A percentile compares a stretch with the other conserved stretches of the same genome.
These are phyloP conservation scores for Argyresthia albistria DNA, from an alignment of 2,888 invertebrate genomes.

Conservation along the genomic window DNA sequence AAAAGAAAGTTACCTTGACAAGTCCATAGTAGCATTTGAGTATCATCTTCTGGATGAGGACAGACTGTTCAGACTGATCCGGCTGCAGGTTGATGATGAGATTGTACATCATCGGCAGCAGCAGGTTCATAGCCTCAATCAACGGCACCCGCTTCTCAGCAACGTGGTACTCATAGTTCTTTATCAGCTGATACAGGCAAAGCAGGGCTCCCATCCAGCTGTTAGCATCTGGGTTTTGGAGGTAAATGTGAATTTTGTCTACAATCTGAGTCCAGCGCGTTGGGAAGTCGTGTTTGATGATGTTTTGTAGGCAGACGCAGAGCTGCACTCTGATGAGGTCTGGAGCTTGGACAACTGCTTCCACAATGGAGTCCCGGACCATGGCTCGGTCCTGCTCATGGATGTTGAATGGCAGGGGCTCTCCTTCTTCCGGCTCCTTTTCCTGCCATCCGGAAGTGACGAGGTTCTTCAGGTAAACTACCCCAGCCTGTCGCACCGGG, in stretches of 20 bases:
- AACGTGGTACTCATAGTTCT: conserved; percentile 93
- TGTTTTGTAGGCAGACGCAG: conserved; percentile 92
- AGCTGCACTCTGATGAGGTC: conserved; percentile 93
- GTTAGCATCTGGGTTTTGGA: conserved; percentile 90
- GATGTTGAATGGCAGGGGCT: conserved; percentile 85
- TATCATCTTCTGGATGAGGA: conserved; percentile 94
- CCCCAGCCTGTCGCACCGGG: conserved; percentile 96
- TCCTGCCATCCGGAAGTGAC: conserved; percentile 92
- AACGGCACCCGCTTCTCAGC: conserved; percentile 90
- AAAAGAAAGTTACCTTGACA: conserved; percentile 76
- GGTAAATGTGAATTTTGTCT: conserved; percentile 93
- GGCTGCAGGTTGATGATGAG: conserved; percentile 84
- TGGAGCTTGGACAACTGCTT: conserved; percentile 94
- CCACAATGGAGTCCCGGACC: conserved; percentile 94
- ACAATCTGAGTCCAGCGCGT: conserved; percentile 95
- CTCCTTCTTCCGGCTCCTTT: conserved; percentile 80
- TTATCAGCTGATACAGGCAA: conserved; percentile 94
- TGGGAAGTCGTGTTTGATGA: conserved; percentile 97
- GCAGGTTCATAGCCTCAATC: conserved; percentile 94
- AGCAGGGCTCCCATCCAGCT: conserved; percentile 94
- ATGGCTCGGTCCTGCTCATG: conserved; percentile 97
- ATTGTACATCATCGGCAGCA: conserved; percentile 93
- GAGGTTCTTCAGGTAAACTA: conserved; percentile 96
- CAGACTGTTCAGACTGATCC: conserved; percentile 89
- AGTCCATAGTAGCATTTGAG: conserved; percentile 91